phyloP scores from a whole-genome alignment of 2,888 invertebrate species.

The Psylliodes chrysocephalus region DNA sequence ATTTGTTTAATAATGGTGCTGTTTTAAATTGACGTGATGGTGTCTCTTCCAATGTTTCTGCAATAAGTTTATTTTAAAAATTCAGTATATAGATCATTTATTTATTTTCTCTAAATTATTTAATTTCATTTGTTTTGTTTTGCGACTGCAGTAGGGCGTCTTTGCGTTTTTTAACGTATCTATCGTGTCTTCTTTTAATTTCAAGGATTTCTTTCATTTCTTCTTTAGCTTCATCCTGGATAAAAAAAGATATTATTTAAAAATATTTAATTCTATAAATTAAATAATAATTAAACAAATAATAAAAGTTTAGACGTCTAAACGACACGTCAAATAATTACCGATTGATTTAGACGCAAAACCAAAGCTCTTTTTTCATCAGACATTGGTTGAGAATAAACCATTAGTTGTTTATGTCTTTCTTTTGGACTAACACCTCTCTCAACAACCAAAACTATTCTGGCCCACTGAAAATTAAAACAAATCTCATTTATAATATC shows the following conservation, averaged over 20 bases:
- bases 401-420: conserved; percentile 83
- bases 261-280: too few species aligned
- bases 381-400: conserved; percentile 95
- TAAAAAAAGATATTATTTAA: too few species aligned
- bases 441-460: conserved; percentile 96
- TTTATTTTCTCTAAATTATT: not conserved
- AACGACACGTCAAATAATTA: too few species aligned
- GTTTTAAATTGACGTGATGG: too few species aligned
- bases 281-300: too few species aligned
- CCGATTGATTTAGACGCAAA: conserved; percentile 88
- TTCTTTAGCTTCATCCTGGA: conserved; percentile 90
- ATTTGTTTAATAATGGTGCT: too few species aligned
- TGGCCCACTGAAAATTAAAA: conserved; percentile 80
- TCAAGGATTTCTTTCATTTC: conserved; percentile 94
- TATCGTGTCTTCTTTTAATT: conserved; percentile 87
- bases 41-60: too few species aligned
- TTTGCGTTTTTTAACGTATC: conserved; percentile 77
- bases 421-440: conserved; percentile 93
- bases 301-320: too few species aligned
- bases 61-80: too few species aligned
- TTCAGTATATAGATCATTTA: too few species aligned
- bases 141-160: conserved; percentile 30
- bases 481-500: not conserved
- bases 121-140: not conserved
- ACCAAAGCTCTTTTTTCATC: conserved; percentile 87